Base-by-base conservation (phyloP, 2,888 invertebrate genomes). In the Rotaria socialis region DNA sequence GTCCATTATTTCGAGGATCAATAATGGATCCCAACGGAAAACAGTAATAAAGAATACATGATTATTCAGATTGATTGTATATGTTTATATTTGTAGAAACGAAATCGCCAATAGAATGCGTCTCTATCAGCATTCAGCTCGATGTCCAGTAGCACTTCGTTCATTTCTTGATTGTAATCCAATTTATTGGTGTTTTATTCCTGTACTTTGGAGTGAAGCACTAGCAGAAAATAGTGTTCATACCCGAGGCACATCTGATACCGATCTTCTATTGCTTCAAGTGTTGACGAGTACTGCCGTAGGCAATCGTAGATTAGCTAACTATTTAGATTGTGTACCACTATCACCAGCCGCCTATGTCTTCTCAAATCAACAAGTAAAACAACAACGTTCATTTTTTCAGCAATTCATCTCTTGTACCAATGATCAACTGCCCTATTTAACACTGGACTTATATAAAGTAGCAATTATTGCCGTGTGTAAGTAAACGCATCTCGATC, bases 121-220 rank as follows among this genome's bases (percentile, higher is more conserved):
- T 80, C 80, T 80, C 10, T 80, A 80, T 80, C 80, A 24, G 35
- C 80, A 80, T 47, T 19, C 80, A 24, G 47, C 80, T 24, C 80
- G 80, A 47, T 80, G 43, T 47, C 47, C 80, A 24, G 11, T n/a
- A 11, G 80, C 80, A 47, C 43, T 80, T 22, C 43, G 43, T n/a
- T 22, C n/a, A 43, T 80, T 80, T 80, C 47, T 80, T 1, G 80
- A 47, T 3, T 80, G 80, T 10, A 80, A 80, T n/a, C 80, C 80
- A 4, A 3, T 19, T 0, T 47, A 80, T 80, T 80, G 80, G 80
- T 80, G 80, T 80, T 80, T 80, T 47, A 47, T 47, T 47, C 80
- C 80, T 43, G 0, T 24, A 3, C 24, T 5, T n/a, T 80, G 47
- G 24, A 14, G 47, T 47, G 80, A 80, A 24, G 11, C 47, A 47